Percentiles rank a stretch among this genome's conserved stretches.
Evolutionary conservation across 2,113 vertebrate genomes (phyloP).

Genomic region (Ailuropoda melanoleuca): DNA sequence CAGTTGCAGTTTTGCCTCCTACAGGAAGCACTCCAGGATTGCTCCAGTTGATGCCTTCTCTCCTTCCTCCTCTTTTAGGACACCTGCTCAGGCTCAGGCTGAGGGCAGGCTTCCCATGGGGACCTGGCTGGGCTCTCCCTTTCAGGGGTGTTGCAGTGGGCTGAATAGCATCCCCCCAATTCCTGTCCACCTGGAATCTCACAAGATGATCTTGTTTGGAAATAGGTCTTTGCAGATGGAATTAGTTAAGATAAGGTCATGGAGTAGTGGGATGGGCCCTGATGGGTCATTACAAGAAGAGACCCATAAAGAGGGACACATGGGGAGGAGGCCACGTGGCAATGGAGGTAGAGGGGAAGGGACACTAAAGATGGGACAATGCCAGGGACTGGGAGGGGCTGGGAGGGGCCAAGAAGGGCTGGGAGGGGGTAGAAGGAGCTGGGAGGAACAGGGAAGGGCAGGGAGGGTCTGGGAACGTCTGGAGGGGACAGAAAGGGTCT

Average conservation of each 20-base stretch:
- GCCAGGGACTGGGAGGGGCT: no score
- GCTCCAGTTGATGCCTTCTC: neutral
- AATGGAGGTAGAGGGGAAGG: neutral
- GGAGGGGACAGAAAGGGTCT: no score
- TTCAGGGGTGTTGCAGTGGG: neutral
- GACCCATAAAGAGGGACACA: neutral
- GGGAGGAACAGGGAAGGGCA: no score
- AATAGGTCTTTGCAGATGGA: neutral
- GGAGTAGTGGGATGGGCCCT: neutral
- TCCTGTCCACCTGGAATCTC: neutral
- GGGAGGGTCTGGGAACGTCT: no score
- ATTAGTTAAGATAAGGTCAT: neutral
- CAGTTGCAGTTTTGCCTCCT: neutral
- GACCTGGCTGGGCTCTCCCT: neutral
- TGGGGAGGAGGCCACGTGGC: no score
- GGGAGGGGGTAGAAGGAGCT: no score
- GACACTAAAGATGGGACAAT: neutral
- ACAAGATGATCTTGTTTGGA: neutral
- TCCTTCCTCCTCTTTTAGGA: neutral
- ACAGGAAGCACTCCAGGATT: neutral
- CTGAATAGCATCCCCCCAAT: neutral
- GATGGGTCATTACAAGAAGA: neutral
- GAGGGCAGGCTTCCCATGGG: neutral
- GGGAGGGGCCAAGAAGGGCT: no score
- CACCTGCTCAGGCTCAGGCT: neutral